Evolutionary conservation across 1,140 invertebrate species (phyloP).

Genomic region (Patella vulgata): DNA sequence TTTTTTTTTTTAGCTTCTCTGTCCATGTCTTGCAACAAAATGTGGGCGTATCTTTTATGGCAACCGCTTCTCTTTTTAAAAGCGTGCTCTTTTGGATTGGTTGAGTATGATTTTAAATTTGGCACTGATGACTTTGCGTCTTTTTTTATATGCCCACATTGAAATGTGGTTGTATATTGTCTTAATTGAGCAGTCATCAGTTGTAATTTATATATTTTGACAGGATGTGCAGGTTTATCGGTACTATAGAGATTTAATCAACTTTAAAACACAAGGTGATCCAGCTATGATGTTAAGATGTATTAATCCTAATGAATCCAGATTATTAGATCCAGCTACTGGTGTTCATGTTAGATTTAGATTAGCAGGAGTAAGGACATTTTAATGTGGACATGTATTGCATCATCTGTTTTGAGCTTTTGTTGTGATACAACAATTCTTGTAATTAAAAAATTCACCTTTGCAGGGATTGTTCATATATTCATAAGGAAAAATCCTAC

Average conservation of each 20-base stretch:
- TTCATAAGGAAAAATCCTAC: neutral
- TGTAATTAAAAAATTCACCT: too few species aligned
- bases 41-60: too few species aligned
- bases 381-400: slow-evolving; percentile 1
- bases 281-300: slow-evolving; percentile 61
- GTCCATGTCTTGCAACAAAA: too few species aligned
- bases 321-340: slow-evolving; percentile 60
- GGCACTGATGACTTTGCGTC: too few species aligned
- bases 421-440: too few species aligned
- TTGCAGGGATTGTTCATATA: neutral
- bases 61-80: too few species aligned
- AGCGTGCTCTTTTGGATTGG: too few species aligned
- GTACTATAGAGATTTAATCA: slow-evolving; percentile 66
- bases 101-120: too few species aligned
- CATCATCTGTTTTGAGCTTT: neutral
- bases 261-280: slow-evolving; percentile 62
- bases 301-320: slow-evolving; percentile 67
- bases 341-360: slow-evolving; percentile 65
- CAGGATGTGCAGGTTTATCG: slow-evolving; percentile 66
- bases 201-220: slow-evolving; percentile 21
- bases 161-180: too few species aligned
- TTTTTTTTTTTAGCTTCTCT: too few species aligned
- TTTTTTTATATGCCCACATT: too few species aligned
- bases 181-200: too few species aligned
- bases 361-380: slow-evolving; percentile 65